Evolutionary conservation across 2,888 invertebrate genomes (phyloP), one percentile per base, ranked within the genome.

Genomic region (Tachystola acroxantha): DNA sequence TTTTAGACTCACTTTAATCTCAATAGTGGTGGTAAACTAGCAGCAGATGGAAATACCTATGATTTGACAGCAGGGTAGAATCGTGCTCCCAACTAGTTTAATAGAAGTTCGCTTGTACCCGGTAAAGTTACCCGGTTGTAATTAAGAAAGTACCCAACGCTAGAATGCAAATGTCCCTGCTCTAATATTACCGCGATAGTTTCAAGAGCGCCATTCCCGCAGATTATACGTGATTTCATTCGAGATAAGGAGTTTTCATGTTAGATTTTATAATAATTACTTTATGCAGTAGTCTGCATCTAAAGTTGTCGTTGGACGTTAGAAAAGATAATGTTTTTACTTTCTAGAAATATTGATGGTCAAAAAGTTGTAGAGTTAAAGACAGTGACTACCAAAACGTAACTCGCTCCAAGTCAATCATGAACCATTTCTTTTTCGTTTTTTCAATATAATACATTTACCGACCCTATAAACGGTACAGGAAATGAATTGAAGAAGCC

Each of bases 121-220:
- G 58, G 38, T 55, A 57, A 65, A 71, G 59, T 68, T 69, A 42
- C 37, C 37, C 41, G 37, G 39, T 57, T 51, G 54, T 66, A 71
- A 73, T 71, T 71, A 71, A 53, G 60, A 61, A 61, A 63, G 48
- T 47, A 47, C n/a, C n/a, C n/a, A n/a, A n/a, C 47, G 54, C 46
- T 45, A 39, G 53, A 62, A 74, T 67, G 65, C 62, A 63, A 68
- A 73, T 62, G 55, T 50, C 54, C 50, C 50, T 37, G 14, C 37
- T 11, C 25, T 34, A 29, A 20, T 20, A 37, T 32, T 46, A 40
- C 35, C 44, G 43, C 29, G 45, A 46, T 44, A 42, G 38, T 45
- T 40, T 36, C 28, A 29, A 27, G 29, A 30, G 26, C 12, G 30
- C 22, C 24, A 14, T 35, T 24, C 29, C 14, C 25, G 22, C 29